Conservation (phyloP, 2,113 vertebrate genomes). For the Varanus komodoensis region DNA sequence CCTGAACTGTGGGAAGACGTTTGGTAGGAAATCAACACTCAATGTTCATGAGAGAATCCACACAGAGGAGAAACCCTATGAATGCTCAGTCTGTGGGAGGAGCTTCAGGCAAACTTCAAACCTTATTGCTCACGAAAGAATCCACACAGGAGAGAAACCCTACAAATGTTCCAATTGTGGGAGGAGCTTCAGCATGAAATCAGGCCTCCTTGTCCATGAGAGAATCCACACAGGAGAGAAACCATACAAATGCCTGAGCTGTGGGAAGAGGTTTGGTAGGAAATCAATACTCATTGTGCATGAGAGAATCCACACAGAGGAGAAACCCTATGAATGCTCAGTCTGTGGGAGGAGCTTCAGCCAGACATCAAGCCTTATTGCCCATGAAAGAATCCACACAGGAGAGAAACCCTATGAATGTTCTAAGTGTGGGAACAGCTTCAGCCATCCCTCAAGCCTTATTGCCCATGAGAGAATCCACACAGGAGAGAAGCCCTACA, state of each 20-base stretch:
- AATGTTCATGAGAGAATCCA: not conserved
- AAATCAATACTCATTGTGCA: not conserved
- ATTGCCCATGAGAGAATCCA: conserved; percentile 7
- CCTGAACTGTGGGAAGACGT: not conserved
- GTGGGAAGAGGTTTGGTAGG: conserved; percentile 17
- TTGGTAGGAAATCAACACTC: conserved; percentile 3
- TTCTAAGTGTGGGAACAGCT: not conserved
- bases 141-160: too few species aligned
- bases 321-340: not conserved
- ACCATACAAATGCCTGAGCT: not conserved
- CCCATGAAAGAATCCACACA: conserved; percentile 9
- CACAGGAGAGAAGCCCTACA: not conserved
- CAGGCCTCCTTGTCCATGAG: not conserved
- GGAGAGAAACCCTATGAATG: not conserved
- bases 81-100: not conserved
- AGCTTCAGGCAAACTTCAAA: not conserved
- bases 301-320: not conserved
- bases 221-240: conserved; percentile 9
- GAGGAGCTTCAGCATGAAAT: not conserved
- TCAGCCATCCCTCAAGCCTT: not conserved
- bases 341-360: conserved; percentile 10
- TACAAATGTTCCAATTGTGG: too few species aligned
- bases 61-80: not conserved
- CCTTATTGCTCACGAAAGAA: too few species aligned
- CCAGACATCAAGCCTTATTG: not conserved